These are phyloP conservation scores for Heliocidaris erythrogramma DNA, from an alignment of 35 echinoderm and acorn worm genomes.

Conservation along the genomic window DNA sequence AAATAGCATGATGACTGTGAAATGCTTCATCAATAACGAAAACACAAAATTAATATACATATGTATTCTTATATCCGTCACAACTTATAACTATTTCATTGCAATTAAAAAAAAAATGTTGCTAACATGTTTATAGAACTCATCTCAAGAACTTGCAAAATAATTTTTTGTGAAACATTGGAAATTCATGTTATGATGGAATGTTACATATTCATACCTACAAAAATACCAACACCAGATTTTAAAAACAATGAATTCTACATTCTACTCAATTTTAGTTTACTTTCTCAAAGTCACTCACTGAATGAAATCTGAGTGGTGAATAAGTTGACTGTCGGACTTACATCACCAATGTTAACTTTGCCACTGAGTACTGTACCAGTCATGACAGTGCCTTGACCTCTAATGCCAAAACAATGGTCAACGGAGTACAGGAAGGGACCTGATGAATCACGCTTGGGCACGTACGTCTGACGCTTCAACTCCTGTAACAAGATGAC, in stretches of 20 bases:
- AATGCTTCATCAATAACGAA: background rate
- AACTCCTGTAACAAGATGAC: conserved; percentile 67
- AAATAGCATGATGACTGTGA: too few species aligned
- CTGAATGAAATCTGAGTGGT: background rate
- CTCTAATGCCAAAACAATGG: conserved; percentile 94
- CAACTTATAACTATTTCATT: background rate
- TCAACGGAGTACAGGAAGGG: conserved; percentile 84
- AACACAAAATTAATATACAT: background rate
- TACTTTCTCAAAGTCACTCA: too few species aligned
- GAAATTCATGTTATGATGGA: too few species aligned
- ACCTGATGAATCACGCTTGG: conserved; percentile 71
- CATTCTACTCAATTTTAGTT: too few species aligned
- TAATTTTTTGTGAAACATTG: too few species aligned
- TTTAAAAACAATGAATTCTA: too few species aligned
- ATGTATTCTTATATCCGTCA: background rate
- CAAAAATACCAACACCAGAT: too few species aligned
- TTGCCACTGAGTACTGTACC: conserved; percentile 92
- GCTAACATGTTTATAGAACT: too few species aligned
- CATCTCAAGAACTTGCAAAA: too few species aligned
- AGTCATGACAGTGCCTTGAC: conserved; percentile 98
- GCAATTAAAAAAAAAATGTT: too few species aligned
- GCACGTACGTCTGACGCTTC: conserved; percentile 84
- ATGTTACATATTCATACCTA: too few species aligned
- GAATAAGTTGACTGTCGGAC: background rate
- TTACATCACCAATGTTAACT: conserved; percentile 89